Evolutionary conservation across 2,113 vertebrate species (phyloP).

Genomic region (Trematocara nigrifrons): DNA sequence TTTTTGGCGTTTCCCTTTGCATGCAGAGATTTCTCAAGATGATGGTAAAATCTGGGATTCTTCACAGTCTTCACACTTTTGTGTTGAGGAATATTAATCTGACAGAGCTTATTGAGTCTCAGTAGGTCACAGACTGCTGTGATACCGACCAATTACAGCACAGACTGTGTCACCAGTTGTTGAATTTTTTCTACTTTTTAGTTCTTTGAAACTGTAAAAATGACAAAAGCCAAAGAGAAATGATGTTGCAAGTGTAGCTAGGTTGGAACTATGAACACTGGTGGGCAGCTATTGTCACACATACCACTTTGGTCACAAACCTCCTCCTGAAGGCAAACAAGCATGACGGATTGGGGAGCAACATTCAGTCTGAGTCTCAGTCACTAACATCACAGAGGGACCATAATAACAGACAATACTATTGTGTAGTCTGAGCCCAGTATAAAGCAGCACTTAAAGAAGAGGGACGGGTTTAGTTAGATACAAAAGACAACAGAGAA

Average conservation of each 20-base stretch:
- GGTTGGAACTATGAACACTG: not conserved
- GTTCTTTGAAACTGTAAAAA: not conserved
- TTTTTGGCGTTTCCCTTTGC: accelerated
- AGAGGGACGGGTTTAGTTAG: not conserved
- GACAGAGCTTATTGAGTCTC: not conserved
- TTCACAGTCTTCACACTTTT: not conserved
- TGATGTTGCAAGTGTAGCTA: not conserved
- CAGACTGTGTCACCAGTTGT: not conserved
- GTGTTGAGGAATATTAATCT: not conserved
- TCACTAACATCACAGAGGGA: not conserved
- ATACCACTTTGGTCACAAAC: not conserved
- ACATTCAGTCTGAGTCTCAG: not conserved
- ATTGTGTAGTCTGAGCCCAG: not conserved
- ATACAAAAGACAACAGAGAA: not conserved
- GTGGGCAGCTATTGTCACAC: not conserved
- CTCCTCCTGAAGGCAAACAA: not conserved
- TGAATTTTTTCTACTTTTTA: not conserved
- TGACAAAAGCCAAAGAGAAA: not conserved
- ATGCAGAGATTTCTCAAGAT: not conserved
- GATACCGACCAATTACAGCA: not conserved
- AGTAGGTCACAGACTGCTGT: not conserved
- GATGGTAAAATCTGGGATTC: not conserved
- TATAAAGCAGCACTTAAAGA: not conserved
- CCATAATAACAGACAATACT: not conserved
- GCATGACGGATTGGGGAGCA: not conserved